Percentiles rank a stretch among this genome's conserved stretches.
phyloP scores from a whole-genome alignment of 2,797 vertebrate genomes.

The Cyprinella venusta region DNA sequence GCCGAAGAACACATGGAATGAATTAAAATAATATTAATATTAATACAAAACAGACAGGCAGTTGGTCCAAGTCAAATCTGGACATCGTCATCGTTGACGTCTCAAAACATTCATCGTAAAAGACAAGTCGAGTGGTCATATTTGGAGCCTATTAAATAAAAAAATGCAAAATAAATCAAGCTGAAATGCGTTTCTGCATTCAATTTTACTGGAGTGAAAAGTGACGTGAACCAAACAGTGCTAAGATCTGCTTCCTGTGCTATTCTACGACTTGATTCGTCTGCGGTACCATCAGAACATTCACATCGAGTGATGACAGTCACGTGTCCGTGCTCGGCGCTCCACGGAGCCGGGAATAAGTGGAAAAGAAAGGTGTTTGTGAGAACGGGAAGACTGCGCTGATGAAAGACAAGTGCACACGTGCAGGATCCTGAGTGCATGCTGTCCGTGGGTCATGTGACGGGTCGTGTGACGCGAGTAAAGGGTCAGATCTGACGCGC shows the following conservation, averaged over 20 bases:
- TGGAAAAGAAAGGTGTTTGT: background rate
- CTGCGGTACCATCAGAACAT: background rate
- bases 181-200: background rate
- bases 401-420: slow-evolving; percentile 60
- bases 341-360: background rate
- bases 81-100: background rate
- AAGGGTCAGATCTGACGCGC: slow-evolving; percentile 37
- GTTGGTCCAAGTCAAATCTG: slow-evolving; percentile 26
- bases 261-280: slow-evolving; percentile 15
- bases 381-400: slow-evolving; percentile 55
- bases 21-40: slow-evolving; percentile 33
- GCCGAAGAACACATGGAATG: slow-evolving; percentile 5
- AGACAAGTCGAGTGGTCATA: slow-evolving; percentile 13
- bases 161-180: slow-evolving; percentile 11
- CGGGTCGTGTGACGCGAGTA: slow-evolving; percentile 29
- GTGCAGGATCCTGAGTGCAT: slow-evolving; percentile 64
- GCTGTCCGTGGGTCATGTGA: slow-evolving; percentile 31
- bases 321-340: background rate
- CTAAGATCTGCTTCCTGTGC: slow-evolving; percentile 11
- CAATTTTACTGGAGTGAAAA: slow-evolving; percentile 7
- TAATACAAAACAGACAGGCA: slow-evolving; percentile 25
- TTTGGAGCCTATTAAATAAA: background rate
- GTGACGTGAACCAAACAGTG: background rate
- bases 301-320: background rate
- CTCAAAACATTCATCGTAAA: slow-evolving; percentile 38